Evolutionary conservation across 2,888 invertebrate species (phyloP).

Genomic region (Hirtodrosophila confusa): DNA sequence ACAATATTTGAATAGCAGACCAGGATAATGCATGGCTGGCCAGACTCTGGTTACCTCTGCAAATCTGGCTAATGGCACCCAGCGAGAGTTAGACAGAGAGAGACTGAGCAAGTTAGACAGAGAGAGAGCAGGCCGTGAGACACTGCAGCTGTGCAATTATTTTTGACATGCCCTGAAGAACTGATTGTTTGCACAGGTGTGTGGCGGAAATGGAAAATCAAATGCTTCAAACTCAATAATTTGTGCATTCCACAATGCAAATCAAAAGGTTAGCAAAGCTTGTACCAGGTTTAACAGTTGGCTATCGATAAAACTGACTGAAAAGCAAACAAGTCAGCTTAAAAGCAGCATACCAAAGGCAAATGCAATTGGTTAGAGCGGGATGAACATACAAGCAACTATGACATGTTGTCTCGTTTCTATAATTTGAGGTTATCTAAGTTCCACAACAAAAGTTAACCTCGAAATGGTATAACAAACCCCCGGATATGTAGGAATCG

Average conservation of each 20-base stretch:
- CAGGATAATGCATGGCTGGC: constrained; percentile 46
- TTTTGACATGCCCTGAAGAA: constrained; percentile 37
- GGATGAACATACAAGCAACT: too few relatives aligned
- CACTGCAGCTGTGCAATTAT: constrained; percentile 37
- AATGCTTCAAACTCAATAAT: constrained; percentile 43
- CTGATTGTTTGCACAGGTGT: constrained; percentile 35
- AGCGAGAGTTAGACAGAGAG: background rate
- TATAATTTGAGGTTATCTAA: too few relatives aligned
- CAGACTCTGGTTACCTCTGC: constrained; percentile 46
- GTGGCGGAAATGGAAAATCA: constrained; percentile 29
- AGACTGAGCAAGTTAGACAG: background rate
- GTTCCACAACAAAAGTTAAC: too few relatives aligned
- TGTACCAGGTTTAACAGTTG: constrained; percentile 3
- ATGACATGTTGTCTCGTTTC: too few relatives aligned
- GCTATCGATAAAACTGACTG: constrained; percentile 1
- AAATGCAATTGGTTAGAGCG: too few relatives aligned
- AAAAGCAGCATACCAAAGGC: too few relatives aligned
- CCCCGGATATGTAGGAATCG: too few relatives aligned
- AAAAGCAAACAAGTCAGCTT: too few relatives aligned
- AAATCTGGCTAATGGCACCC: constrained; percentile 60
- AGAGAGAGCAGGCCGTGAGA: background rate
- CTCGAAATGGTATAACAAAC: too few relatives aligned
- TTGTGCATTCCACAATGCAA: constrained; percentile 23
- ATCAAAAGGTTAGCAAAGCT: constrained; percentile 14
- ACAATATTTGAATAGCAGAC: constrained; percentile 69